Evolutionary conservation across 2,888 invertebrate species (phyloP).

Genomic region (Himalopsyche japonica): DNA sequence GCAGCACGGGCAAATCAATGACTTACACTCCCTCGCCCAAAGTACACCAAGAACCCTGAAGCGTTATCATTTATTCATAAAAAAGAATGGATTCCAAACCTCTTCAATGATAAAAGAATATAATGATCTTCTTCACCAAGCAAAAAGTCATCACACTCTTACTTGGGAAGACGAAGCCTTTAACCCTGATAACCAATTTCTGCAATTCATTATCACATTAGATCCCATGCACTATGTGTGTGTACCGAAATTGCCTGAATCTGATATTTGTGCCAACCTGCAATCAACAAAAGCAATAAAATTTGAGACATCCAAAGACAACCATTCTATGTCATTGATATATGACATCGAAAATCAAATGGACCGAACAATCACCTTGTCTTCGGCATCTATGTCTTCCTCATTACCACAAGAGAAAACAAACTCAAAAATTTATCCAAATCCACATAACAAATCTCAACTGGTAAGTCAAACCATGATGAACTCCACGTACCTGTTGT

Average conservation of each 20-base stretch:
- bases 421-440: no score
- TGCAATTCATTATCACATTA: constrained; percentile 50
- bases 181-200: constrained; percentile 46
- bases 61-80: constrained; percentile 62
- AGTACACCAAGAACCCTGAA: constrained; percentile 61
- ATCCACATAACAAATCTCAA: no score
- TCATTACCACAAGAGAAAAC: no score
- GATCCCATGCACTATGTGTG: neutral
- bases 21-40: constrained; percentile 56
- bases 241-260: constrained; percentile 12
- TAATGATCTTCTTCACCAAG: constrained; percentile 60
- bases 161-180: constrained; percentile 59
- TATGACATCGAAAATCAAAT: no score
- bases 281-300: neutral
- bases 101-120: constrained; percentile 62
- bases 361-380: no score
- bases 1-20: constrained; percentile 57
- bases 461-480: no score
- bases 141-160: constrained; percentile 63
- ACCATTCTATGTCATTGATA: neutral
- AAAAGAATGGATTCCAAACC: constrained; percentile 63
- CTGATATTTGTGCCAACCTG: neutral
- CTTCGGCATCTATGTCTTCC: no score
- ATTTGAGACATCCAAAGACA: neutral
- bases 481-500: no score